Percentiles rank a stretch among this genome's conserved stretches.
phyloP scores from a whole-genome alignment of 1,140 invertebrate genomes.

The Procambarus clarkii region DNA sequence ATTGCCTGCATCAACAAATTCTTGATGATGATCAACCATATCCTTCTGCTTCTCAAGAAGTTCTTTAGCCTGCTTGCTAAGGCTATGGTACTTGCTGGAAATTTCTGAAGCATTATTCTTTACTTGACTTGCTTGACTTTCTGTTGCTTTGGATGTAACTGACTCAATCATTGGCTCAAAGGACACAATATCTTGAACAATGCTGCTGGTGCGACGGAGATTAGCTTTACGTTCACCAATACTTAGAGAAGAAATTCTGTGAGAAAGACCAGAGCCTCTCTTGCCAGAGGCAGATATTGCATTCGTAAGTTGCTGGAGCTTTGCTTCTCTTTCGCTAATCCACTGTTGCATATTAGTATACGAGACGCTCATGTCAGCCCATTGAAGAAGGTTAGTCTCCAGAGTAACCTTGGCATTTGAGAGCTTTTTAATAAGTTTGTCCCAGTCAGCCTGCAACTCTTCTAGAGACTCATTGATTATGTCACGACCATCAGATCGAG shows the following conservation, averaged over 20 bases:
- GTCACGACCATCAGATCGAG: conserved; percentile 91
- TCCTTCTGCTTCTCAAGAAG: conserved; percentile 93
- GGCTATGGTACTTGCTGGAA: conserved; percentile 90
- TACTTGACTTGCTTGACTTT: conserved; percentile 84
- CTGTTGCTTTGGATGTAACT: conserved; percentile 92
- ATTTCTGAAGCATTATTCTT: conserved; percentile 84
- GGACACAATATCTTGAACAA: conserved; percentile 91
- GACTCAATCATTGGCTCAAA: conserved; percentile 97
- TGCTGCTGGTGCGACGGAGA: conserved; percentile 92
- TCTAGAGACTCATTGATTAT: conserved; percentile 91
- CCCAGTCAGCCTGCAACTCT: conserved; percentile 94
- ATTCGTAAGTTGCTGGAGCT: conserved; percentile 85
- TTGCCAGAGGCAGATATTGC: conserved; percentile 61
- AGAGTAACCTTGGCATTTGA: conserved; percentile 93
- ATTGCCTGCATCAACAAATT: conserved; percentile 91
- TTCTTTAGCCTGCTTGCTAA: conserved; percentile 92
- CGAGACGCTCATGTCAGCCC: conserved; percentile 96
- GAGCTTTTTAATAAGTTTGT: conserved; percentile 92
- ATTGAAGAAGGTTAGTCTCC: conserved; percentile 93
- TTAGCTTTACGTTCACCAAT: conserved; percentile 91
- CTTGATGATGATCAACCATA: conserved; percentile 90
- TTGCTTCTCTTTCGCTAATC: conserved; percentile 95
- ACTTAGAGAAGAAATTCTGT: conserved; percentile 85
- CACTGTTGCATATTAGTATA: conserved; percentile 94
- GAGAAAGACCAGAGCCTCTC: conserved; percentile 80